These are phyloP conservation scores for Ictidomys tridecemlineatus DNA, from an alignment of 2,113 vertebrate genomes.

Conservation along the genomic window DNA sequence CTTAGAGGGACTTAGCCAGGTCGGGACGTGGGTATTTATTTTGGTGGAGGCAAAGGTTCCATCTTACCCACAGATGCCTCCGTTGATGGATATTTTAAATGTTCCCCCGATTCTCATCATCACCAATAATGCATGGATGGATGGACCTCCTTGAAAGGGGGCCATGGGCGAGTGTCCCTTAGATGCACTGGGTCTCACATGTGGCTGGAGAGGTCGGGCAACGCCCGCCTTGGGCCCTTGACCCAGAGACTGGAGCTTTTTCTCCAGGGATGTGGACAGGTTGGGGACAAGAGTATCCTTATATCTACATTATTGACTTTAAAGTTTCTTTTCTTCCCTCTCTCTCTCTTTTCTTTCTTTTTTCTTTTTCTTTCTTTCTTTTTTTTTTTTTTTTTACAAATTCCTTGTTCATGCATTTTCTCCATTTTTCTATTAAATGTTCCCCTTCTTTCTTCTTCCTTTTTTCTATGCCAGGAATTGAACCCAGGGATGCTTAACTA, in stretches of 20 bases:
- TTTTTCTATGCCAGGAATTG: background rate
- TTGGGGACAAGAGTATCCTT: background rate
- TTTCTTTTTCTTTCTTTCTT: background rate
- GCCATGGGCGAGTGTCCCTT: background rate
- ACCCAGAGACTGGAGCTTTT: background rate
- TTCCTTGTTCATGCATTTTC: too few relatives aligned
- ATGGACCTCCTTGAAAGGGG: background rate
- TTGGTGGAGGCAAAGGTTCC: background rate
- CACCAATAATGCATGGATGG: background rate
- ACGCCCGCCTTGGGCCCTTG: accelerated
- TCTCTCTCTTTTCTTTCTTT: background rate
- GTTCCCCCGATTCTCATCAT: background rate
- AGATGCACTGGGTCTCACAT: background rate
- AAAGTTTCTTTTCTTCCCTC: background rate
- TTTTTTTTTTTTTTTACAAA: too few relatives aligned
- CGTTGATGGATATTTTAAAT: background rate
- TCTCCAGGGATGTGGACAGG: background rate
- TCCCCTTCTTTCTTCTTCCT: background rate
- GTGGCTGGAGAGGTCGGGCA: background rate
- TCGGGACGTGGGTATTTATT: background rate
- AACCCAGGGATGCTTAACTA: too few relatives aligned
- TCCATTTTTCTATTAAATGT: too few relatives aligned
- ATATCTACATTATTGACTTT: background rate
- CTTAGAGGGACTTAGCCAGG: background rate
- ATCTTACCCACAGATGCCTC: background rate